Evolutionary conservation across 1,140 invertebrate genomes (phyloP), one percentile per base, ranked within the genome.

Genomic region (Rhyzopertha dominica): DNA sequence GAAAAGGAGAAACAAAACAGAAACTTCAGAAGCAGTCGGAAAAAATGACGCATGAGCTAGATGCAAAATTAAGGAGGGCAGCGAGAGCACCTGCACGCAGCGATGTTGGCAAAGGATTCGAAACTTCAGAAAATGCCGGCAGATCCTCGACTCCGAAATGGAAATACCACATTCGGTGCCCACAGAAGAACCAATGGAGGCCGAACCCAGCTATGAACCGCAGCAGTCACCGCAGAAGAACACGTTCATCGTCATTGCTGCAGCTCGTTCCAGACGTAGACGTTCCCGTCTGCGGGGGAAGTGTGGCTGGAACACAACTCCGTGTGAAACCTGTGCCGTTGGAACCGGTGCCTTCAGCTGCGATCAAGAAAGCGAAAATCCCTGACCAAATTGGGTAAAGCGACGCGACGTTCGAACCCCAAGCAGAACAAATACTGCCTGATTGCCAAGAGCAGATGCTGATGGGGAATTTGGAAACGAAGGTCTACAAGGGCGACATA

Each of bases 261-360:
- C n/a, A n/a, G n/a, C n/a, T n/a, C n/a, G n/a, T n/a, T n/a, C n/a
- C n/a, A n/a, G n/a, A n/a, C n/a, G n/a, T n/a, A n/a, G n/a, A n/a
- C n/a, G n/a, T n/a, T n/a, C n/a, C n/a, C n/a, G n/a, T n/a, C n/a
- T n/a, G n/a, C n/a, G n/a, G 80, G 80, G 20, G 81, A 85, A 50
- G 76, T 82, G 12, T 96, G 94, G 90, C 70, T 98, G 1, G 92
- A 96, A 68, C 95, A 98, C 60, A 78, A 84, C 38, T 85, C 92
- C 2, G n/a, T n/a, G 74, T 76, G 23, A 75, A 79, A 54, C 68
- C 84, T 1, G 79, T 83, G 2, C 80, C 82, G 2, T 69, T 84
- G 22, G 85, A 84, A n/a, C 95, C 93, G 0, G 80, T 96, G 9
- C 71, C 96, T 52, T 90, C 95, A 63, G 91, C 93, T 0, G 72